Evolutionary conservation across 2,888 invertebrate species (phyloP).

Genomic region (Sesia bembeciformis): DNA sequence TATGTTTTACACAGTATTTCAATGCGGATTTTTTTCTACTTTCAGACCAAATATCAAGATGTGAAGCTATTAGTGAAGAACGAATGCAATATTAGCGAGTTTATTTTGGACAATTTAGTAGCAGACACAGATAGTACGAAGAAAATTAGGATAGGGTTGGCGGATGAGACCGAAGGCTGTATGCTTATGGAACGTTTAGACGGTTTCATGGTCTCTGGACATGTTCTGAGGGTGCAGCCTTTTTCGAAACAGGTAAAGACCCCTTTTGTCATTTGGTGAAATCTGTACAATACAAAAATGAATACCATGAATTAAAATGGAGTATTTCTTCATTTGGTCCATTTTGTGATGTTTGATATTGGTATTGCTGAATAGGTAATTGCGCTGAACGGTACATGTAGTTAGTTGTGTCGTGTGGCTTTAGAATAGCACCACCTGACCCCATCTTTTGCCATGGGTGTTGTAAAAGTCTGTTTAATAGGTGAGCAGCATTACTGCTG

Average conservation of each 20-base stretch:
- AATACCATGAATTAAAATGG: no score
- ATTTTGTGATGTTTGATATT: no score
- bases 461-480: no score
- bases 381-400: no score
- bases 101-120: slow-evolving; percentile 47
- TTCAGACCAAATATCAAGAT: slow-evolving; percentile 50
- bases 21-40: slow-evolving; percentile 8
- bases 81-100: slow-evolving; percentile 47
- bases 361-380: no score
- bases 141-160: slow-evolving; percentile 48
- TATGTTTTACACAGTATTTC: background rate
- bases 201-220: slow-evolving; percentile 38
- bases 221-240: slow-evolving; percentile 35
- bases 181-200: slow-evolving; percentile 45
- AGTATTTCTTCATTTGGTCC: no score
- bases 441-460: no score
- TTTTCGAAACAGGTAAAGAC: slow-evolving; percentile 26
- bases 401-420: no score
- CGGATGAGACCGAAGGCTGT: slow-evolving; percentile 41
- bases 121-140: slow-evolving; percentile 35
- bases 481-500: no score
- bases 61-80: slow-evolving; percentile 43
- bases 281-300: no score
- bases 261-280: no score
- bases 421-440: no score